phyloP scores from a whole-genome alignment of 2,888 invertebrate species.

The Eutolmus rufibarbis region DNA sequence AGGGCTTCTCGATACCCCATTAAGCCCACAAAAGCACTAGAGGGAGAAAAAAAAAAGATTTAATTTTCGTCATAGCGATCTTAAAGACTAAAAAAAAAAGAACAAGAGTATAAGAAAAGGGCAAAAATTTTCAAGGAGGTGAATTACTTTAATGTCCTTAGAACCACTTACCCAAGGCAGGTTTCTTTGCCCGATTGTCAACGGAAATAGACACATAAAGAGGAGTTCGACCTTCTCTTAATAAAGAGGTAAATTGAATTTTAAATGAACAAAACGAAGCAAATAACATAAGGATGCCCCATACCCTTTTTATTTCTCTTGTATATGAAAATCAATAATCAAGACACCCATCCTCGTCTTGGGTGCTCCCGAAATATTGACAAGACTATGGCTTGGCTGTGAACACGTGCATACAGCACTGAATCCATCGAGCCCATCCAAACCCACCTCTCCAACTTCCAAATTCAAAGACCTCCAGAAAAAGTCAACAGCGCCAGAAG shows the following conservation, averaged over 20 bases:
- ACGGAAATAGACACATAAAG: background rate
- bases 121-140: background rate
- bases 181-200: background rate
- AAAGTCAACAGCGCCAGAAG: background rate
- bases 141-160: background rate
- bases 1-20: background rate
- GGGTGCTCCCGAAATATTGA: background rate
- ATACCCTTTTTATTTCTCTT: background rate
- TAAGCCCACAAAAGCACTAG: background rate
- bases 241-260: constrained; percentile 15
- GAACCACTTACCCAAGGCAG: background rate
- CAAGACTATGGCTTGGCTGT: background rate
- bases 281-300: background rate
- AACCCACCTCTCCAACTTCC: background rate
- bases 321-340: background rate
- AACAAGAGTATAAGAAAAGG: background rate
- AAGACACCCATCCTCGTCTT: background rate
- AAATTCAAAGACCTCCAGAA: background rate
- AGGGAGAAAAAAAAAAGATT: background rate
- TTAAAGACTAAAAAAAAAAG: background rate
- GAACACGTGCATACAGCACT: background rate
- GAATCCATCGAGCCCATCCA: background rate
- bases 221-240: background rate
- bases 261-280: background rate
- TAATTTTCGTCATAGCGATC: background rate